Evolutionary conservation across 2,113 vertebrate species (phyloP).

Genomic region (Callithrix jacchus): DNA sequence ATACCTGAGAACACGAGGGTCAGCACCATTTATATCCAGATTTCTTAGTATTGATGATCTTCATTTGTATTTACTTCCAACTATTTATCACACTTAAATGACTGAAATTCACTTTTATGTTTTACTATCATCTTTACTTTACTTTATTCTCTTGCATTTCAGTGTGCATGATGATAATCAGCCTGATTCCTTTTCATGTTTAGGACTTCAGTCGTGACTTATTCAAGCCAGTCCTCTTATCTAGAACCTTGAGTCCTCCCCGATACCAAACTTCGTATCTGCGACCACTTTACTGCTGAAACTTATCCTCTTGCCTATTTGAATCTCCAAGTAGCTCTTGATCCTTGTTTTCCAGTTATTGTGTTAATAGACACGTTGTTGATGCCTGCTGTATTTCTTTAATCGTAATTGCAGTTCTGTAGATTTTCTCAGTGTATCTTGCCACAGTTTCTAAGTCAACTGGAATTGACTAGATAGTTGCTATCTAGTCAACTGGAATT

Average conservation of each 20-base stretch:
- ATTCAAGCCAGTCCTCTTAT: not conserved
- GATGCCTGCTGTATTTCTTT: not conserved
- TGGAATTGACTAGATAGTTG: too few species aligned
- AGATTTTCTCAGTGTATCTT: not conserved
- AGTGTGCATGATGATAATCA: not conserved
- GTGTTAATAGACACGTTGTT: not conserved
- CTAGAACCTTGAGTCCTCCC: not conserved
- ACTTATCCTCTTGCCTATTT: not conserved
- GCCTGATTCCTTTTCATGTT: not conserved
- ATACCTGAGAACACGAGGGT: not conserved
- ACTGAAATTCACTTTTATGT: not conserved
- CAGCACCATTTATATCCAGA: not conserved
- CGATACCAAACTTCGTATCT: not conserved
- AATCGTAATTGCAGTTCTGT: not conserved
- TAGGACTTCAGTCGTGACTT: not conserved
- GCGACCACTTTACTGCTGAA: not conserved
- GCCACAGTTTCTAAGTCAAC: not conserved
- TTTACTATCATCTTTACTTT: not conserved
- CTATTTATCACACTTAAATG: not conserved
- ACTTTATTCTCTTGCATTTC: not conserved
- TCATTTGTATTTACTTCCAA: not conserved
- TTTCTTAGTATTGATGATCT: not conserved
- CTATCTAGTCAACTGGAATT: not conserved
- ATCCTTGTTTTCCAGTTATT: not conserved
- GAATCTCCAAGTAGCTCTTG: not conserved